Conservation (phyloP, 2,113 vertebrate species). For the Apodemus sylvaticus region DNA sequence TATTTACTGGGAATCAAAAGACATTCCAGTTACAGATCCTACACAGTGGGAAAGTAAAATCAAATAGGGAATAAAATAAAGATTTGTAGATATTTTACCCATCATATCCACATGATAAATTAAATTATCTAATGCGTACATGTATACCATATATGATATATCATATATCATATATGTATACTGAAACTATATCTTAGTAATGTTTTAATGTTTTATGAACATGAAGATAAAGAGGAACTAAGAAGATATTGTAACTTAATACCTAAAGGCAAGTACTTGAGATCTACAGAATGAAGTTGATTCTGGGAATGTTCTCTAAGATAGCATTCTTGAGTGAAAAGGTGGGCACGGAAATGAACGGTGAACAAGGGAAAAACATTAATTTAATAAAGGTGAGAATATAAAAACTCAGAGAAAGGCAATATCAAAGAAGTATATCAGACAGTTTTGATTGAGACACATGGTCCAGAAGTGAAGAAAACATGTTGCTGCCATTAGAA, state of each 20-base stretch:
- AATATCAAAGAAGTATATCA: neutral
- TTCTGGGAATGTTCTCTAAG: neutral
- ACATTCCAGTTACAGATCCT: neutral
- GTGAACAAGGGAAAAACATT: neutral
- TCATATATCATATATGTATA: neutral
- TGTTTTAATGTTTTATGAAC: neutral
- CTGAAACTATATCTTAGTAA: neutral
- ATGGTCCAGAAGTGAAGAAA: neutral
- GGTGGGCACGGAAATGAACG: neutral
- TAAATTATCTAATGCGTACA: neutral
- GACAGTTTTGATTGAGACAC: neutral
- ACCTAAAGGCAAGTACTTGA: neutral
- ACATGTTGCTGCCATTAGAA: neutral
- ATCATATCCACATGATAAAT: neutral
- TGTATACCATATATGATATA: neutral
- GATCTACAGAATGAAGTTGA: accelerated
- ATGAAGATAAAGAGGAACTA: neutral
- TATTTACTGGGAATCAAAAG: neutral
- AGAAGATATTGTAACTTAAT: neutral
- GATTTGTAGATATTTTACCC: neutral
- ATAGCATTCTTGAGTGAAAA: neutral
- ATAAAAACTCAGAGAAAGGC: neutral
- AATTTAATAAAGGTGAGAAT: neutral
- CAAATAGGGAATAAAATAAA: neutral
- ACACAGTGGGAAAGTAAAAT: neutral